Evolutionary conservation across 2,888 invertebrate species (phyloP), one percentile per base, ranked within the genome.

Genomic region (Meteorus colon): DNA sequence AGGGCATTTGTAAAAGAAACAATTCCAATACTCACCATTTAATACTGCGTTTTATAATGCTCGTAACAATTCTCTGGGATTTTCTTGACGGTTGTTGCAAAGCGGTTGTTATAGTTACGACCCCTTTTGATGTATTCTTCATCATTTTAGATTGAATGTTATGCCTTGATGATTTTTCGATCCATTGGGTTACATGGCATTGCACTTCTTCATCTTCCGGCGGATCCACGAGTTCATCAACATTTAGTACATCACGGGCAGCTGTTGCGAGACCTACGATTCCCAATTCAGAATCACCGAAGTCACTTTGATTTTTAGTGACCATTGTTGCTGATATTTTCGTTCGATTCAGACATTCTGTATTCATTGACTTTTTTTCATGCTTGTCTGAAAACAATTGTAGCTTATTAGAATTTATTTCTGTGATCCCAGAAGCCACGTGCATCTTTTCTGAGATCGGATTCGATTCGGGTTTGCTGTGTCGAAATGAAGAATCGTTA

Each of bases 121-220:
- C 0, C 37, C 78, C 77, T 19, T 74, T 80, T 12, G 48, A 24
- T 27, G 19, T 72, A 12, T 67, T 78, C 71, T 19, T 76, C 37
- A 37, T 51, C 55, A 5, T 74, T 37, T 60, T 73, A 27, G 73
- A 55, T 31, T 34, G 63, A 10, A 63, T 67, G 29, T 75, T 73
- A 19, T 77, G 76, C 14, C 45, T 16, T 77, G 73, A 66, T 2
- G 78, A 79, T 48, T 72, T 77, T 66, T 89, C 84, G 62, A 90
- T 89, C 82, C 91, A 91, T 37, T 90, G 90, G 10, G 86, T 83
- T 59, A 90, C 90, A 59, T 87, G 87, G 48, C 19, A 65, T 19
- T 79, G 75, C n/a, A 71, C 72, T 5, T 66, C 69, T 2, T 73
- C 63, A 19, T 75, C 66, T 55, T 55, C 60, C 14, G 73, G 37